Base-by-base conservation (phyloP, 2,797 vertebrate species). In the Micropoecilia bifurca region DNA sequence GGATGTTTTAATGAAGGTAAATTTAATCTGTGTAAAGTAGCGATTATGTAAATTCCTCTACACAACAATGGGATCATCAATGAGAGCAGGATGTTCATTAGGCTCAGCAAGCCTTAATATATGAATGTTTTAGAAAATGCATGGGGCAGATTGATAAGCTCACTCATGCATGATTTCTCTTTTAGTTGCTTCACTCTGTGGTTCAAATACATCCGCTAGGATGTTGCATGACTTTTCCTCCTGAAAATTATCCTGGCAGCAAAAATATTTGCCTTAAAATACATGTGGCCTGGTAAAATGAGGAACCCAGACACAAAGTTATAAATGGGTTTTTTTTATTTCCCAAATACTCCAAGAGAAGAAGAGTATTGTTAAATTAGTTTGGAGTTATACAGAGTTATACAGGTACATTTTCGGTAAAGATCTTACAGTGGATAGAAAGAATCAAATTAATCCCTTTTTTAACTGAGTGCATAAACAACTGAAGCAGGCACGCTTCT, bases 21-120 rank as follows among this genome's bases (percentile, higher is more conserved):
- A 93, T 93, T 89, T 92, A 93, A 95, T 94, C 90, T 80, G 86
- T 76, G 89, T 86, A 91, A 92, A 92, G 86, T 76, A 93, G 90
- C 66, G 88, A 94, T 94, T 95, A 95, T 95, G 94, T 90, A 91
- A 94, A 95, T 93, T 94, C 81, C 86, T 78, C 77, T 75, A 61
- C 85, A 91, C 88, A 94, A 95, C 92, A 94, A 94, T 91, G 79
- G 91, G 90, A 91, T 91, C 91, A 93, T 95, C 93, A 95, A 93
- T 95, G 93, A 95, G 92, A 91, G 83, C 71, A n/a, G 88, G 91
- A 90, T 91, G 91, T 93, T 95, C 93, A 94, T 95, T 95, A 95
- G 83, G 78, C 90, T 92, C 87, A 91, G 92, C 82, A 25, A 83
- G 89, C 82, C 84, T 91, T 95, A 94, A 95, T 92, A 92, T 93